Evolutionary conservation across 1,140 invertebrate genomes (phyloP).

Genomic region (Tenebrio molitor): DNA sequence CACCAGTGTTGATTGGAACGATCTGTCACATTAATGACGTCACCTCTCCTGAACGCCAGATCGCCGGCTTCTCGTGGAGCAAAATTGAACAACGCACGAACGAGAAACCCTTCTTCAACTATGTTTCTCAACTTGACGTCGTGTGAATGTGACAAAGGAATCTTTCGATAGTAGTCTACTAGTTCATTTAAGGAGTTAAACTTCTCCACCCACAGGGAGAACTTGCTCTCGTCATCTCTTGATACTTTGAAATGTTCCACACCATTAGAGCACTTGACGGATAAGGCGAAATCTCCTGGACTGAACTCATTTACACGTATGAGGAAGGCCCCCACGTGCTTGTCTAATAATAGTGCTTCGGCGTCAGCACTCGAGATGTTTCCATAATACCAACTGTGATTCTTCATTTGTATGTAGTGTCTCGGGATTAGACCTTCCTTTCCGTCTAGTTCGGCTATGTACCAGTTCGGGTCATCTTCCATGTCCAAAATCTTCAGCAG

Average conservation of each 20-base stretch:
- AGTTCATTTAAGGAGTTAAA: conserved; percentile 99
- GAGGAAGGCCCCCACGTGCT: conserved; percentile 98
- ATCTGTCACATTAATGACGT: conserved; percentile 97
- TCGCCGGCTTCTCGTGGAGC: conserved; percentile 97
- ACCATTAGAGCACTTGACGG: conserved; percentile 98
- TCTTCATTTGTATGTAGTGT: conserved; percentile 99
- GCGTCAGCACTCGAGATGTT: conserved; percentile 97
- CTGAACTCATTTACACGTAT: conserved; percentile 99
- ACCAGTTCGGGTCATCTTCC: conserved; percentile 99
- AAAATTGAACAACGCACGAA: conserved; percentile 98
- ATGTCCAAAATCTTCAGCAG: conserved; percentile 97
- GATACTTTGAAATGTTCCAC: conserved; percentile 99
- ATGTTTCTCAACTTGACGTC: conserved; percentile 97
- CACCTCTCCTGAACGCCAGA: conserved; percentile 94
- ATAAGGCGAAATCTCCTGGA: conserved; percentile 98
- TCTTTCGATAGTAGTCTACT: conserved; percentile 98
- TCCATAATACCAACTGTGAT: conserved; percentile 98
- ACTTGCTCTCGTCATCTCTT: conserved; percentile 96
- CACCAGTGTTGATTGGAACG: conserved; percentile 97
- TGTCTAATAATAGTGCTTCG: conserved; percentile 93
- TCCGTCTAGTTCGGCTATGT: conserved; percentile 97
- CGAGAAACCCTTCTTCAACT: conserved; percentile 93
- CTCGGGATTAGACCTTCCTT: conserved; percentile 98
- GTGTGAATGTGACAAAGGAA: conserved; percentile 95
- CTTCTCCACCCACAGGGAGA: conserved; percentile 99